These are phyloP conservation scores for Nemotelus pantherinus DNA, from an alignment of 2,888 invertebrate species.

Conservation along the genomic window DNA sequence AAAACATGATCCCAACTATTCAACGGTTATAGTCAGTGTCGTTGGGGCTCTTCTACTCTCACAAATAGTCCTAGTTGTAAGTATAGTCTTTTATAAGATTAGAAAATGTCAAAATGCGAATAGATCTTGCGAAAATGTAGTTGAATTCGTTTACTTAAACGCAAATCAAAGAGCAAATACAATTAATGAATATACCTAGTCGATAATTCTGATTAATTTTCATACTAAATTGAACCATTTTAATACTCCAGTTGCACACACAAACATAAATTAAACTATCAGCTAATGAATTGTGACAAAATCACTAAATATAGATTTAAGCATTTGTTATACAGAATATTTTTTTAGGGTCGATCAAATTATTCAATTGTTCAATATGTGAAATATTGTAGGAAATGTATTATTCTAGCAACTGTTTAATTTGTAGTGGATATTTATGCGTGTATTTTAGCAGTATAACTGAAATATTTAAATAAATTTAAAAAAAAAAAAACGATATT, in stretches of 20 bases:
- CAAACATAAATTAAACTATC: not conserved
- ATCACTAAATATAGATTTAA: no score
- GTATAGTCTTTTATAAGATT: not conserved
- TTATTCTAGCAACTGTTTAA: no score
- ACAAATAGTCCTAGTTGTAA: not conserved
- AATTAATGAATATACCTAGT: not conserved
- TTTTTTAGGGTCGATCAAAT: no score
- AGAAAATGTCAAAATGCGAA: not conserved
- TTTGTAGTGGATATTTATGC: no score
- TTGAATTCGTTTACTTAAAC: not conserved
- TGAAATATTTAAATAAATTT: no score
- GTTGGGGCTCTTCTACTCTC: not conserved
- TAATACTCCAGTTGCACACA: not conserved
- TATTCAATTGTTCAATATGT: no score
- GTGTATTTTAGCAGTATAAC: no score
- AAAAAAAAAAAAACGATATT: no score
- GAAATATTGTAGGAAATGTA: no score
- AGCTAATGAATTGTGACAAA: not conserved
- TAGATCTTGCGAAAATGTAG: not conserved
- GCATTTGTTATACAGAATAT: no score
- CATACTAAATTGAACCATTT: not conserved
- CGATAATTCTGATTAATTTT: not conserved
- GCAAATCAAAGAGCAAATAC: not conserved
- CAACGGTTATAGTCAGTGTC: not conserved
- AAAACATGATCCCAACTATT: not conserved